These are phyloP conservation scores for Luidia sarsii DNA, from an alignment of 53 echinoderm and acorn worm species.

Conservation along the genomic window DNA sequence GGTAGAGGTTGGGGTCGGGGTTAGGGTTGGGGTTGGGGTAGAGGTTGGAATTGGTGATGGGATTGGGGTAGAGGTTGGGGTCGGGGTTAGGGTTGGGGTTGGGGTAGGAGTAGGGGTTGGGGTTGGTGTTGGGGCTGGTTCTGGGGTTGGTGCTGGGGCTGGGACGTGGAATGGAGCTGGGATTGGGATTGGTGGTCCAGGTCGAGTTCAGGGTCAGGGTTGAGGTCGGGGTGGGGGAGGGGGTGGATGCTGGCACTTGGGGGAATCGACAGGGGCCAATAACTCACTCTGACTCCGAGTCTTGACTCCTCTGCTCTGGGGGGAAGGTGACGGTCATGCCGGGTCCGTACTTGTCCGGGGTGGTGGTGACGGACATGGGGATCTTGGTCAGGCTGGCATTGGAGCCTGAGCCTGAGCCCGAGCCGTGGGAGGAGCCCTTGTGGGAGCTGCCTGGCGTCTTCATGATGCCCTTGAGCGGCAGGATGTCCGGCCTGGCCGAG, in stretches of 20 bases:
- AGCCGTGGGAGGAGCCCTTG: constrained; percentile 70
- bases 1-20: no score
- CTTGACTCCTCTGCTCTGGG: constrained; percentile 58
- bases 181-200: no score
- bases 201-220: background rate
- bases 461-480: constrained; percentile 96
- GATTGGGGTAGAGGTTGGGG: no score
- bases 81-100: no score
- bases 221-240: no score
- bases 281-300: constrained; percentile 73
- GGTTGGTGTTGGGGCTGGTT: no score
- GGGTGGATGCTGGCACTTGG: background rate
- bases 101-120: no score
- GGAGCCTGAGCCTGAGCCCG: constrained; percentile 69
- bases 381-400: constrained; percentile 81
- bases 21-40: no score
- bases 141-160: no score
- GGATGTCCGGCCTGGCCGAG: constrained; percentile 90
- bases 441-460: constrained; percentile 82
- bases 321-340: constrained; percentile 31
- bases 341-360: constrained; percentile 56
- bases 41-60: no score
- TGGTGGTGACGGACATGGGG: constrained; percentile 60
- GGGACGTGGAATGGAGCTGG: no score
- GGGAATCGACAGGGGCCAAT: no score